phyloP scores from a whole-genome alignment of 2,797 vertebrate genomes.

The Phylloscopus collybita region DNA sequence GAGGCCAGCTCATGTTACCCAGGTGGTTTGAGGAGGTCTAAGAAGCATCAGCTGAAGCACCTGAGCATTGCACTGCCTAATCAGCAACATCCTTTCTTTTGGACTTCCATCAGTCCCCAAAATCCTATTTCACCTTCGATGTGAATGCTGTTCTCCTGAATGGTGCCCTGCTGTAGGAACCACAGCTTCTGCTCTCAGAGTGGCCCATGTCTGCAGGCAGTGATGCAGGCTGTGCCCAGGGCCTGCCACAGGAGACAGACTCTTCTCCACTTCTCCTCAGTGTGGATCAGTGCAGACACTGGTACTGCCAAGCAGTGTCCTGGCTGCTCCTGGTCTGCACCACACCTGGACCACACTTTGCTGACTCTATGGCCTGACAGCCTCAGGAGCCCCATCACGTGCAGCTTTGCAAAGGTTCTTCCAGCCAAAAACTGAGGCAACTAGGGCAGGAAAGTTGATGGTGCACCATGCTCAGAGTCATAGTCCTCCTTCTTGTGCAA shows the following conservation, averaged over 20 bases:
- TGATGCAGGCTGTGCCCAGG: not conserved
- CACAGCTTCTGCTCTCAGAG: not conserved
- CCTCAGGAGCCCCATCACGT: not conserved
- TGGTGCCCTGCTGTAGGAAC: not conserved
- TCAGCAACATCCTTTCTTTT: not conserved
- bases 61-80: not conserved
- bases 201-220: not conserved
- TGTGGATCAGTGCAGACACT: not conserved
- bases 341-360: not conserved
- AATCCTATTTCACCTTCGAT: not conserved
- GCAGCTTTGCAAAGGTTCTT: not conserved
- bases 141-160: not conserved
- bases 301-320: not conserved
- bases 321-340: not conserved
- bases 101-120: not conserved
- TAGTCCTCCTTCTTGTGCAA: not conserved
- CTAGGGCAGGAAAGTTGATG: not conserved
- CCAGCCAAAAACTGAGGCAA: not conserved
- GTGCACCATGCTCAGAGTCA: not conserved
- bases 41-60: constrained; percentile 8
- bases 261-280: not conserved
- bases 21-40: not conserved
- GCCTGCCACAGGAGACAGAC: not conserved
- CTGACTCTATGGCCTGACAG: not conserved
- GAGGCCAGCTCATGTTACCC: not conserved